A percentile compares a stretch with the other conserved stretches of the same genome.
These are phyloP conservation scores for Drosophila cyrtoloma DNA, from an alignment of 2,888 invertebrate genomes.

Conservation along the genomic window DNA sequence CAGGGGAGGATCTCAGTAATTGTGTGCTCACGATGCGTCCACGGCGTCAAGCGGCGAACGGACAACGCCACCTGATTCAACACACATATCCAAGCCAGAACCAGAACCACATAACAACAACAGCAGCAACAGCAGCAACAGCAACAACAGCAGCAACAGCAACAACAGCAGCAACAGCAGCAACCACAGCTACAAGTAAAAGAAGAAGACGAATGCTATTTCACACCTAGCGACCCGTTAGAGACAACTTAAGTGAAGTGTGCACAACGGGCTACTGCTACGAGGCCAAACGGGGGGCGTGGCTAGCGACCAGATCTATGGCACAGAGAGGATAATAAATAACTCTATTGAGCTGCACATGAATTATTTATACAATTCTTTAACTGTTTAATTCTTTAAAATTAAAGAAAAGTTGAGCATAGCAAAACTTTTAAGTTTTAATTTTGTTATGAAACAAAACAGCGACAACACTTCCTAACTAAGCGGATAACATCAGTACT, in stretches of 20 bases:
- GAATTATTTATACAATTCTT: background rate
- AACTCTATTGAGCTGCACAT: slow-evolving; percentile 3
- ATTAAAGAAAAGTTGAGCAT: background rate
- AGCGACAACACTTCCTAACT: background rate
- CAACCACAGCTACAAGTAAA: slow-evolving; percentile 25
- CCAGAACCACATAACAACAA: slow-evolving; percentile 20
- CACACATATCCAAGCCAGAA: slow-evolving; percentile 50
- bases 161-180: slow-evolving; percentile 6
- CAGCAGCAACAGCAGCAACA: slow-evolving; percentile 23
- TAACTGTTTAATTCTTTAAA: background rate
- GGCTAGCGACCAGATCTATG: slow-evolving; percentile 23
- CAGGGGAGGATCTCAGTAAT: slow-evolving; percentile 65
- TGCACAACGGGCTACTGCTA: slow-evolving; percentile 17
- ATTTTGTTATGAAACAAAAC: background rate
- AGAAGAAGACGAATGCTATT: slow-evolving; percentile 39
- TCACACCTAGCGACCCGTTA: slow-evolving; percentile 74
- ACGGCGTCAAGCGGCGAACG: slow-evolving; percentile 57
- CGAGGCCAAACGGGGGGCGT: slow-evolving; percentile 25
- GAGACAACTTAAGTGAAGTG: slow-evolving; percentile 38
- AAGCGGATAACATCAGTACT: background rate
- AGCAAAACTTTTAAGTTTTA: too few relatives aligned
- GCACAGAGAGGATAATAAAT: slow-evolving; percentile 42
- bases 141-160: background rate
- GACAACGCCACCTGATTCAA: slow-evolving; percentile 69
- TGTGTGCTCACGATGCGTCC: slow-evolving; percentile 66